phyloP scores from a whole-genome alignment of 2,888 invertebrate genomes.

The Drosophila paramelanica region DNA sequence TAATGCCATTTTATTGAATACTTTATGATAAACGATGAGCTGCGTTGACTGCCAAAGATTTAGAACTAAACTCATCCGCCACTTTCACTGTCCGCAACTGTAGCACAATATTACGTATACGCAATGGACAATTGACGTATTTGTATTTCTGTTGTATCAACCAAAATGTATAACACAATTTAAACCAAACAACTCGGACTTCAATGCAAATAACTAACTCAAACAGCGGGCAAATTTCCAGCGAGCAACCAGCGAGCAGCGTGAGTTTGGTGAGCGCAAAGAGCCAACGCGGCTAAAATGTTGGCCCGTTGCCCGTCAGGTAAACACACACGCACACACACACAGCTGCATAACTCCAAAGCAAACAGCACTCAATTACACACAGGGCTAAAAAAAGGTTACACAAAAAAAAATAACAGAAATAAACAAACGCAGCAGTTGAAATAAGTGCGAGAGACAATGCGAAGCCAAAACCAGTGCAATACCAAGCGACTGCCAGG shows the following conservation, averaged over 20 bases:
- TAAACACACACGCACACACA: slow-evolving; percentile 30
- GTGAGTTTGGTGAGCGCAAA: slow-evolving; percentile 16
- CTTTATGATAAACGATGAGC: slow-evolving; percentile 24
- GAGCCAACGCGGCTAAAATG: slow-evolving; percentile 19
- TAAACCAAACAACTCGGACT: slow-evolving; percentile 38
- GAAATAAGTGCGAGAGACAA: slow-evolving; percentile 64
- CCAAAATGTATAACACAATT: slow-evolving; percentile 48
- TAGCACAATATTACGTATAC: slow-evolving; percentile 44
- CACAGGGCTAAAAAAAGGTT: slow-evolving; percentile 38
- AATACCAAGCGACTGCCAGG: slow-evolving; percentile 55
- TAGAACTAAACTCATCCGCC: slow-evolving; percentile 10
- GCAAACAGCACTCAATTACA: slow-evolving; percentile 67
- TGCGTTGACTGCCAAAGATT: not conserved
- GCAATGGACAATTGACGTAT: slow-evolving; percentile 18
- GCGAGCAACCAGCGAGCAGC: slow-evolving; percentile 31
- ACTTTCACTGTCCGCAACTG: slow-evolving; percentile 55
- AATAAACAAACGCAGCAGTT: slow-evolving; percentile 43
- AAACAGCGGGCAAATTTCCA: slow-evolving; percentile 54
- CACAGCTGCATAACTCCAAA: slow-evolving; percentile 33
- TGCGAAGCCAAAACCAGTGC: slow-evolving; percentile 61
- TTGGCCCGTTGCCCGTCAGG: slow-evolving; percentile 66
- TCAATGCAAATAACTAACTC: slow-evolving; percentile 71
- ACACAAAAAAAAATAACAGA: not conserved
- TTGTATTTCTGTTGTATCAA: slow-evolving; percentile 10
- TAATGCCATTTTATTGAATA: slow-evolving; percentile 23